phyloP scores from a whole-genome alignment of 2,888 invertebrate species.

The Acleris literana region DNA sequence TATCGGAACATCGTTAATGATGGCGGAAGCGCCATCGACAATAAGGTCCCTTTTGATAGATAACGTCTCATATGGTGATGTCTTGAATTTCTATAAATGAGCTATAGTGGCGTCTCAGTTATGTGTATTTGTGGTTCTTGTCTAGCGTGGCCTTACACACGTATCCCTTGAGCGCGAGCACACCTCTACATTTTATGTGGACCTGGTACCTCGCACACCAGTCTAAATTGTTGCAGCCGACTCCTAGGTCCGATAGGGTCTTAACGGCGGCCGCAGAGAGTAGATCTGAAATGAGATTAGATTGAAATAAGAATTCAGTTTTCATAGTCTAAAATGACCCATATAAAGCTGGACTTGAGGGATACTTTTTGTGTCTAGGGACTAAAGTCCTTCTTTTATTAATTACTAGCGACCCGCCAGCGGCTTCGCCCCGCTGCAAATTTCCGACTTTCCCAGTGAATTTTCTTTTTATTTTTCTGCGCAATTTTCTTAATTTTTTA shows the following conservation, averaged over 20 bases:
- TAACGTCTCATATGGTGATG: no score
- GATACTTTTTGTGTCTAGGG: no score
- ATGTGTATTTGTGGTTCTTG: constrained; percentile 40
- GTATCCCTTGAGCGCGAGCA: constrained; percentile 95
- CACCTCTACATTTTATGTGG: constrained; percentile 95
- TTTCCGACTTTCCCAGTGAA: no score
- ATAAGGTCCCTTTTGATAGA: no score
- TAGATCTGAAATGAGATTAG: constrained; percentile 59
- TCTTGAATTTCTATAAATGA: not conserved
- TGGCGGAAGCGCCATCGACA: no score
- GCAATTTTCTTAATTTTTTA: no score
- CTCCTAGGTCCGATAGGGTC: constrained; percentile 78
- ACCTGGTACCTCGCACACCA: constrained; percentile 95
- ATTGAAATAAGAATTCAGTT: not conserved
- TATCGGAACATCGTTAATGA: no score
- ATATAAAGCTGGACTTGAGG: no score
- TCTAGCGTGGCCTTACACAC: constrained; percentile 81
- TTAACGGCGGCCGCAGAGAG: constrained; percentile 79
- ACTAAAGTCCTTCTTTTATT: no score
- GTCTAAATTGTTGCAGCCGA: constrained; percentile 78
- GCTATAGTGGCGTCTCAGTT: not conserved
- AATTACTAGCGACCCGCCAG: no score
- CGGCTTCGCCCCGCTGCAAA: no score
- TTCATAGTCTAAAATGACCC: not conserved
- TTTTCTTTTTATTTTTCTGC: no score